Evolutionary conservation across 2,888 invertebrate species (phyloP).

Genomic region (Atrina japonica): DNA sequence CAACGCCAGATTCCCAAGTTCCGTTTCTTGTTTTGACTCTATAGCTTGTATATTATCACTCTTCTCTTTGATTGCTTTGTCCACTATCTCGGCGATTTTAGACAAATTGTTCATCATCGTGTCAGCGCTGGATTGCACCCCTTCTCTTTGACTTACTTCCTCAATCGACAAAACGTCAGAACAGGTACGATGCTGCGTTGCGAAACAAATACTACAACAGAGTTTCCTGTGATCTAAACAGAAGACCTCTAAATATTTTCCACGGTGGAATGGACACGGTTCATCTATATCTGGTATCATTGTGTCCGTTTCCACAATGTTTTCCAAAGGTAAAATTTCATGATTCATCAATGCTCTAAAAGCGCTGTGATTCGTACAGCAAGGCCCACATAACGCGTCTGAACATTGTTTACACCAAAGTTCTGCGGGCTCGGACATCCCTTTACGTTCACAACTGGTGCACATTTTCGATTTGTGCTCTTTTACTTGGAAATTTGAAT

Average conservation of each 20-base stretch:
- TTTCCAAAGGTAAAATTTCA: background rate
- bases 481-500: background rate
- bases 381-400: conserved; percentile 15
- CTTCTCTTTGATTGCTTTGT: too few species aligned
- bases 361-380: background rate
- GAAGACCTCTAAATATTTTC: conserved; percentile 4
- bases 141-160: conserved; percentile 1
- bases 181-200: too few species aligned
- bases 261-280: background rate
- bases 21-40: background rate
- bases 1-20: background rate
- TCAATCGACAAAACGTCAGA: too few species aligned
- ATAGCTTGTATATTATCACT: too few species aligned
- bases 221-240: conserved; percentile 18
- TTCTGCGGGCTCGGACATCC: background rate
- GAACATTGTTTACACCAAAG: too few species aligned
- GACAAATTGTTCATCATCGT: too few species aligned
- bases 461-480: background rate
- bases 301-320: background rate
- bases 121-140: too few species aligned
- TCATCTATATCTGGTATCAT: background rate
- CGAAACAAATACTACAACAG: conserved; percentile 10
- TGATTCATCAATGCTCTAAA: background rate
- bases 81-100: too few species aligned
- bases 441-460: background rate